Conservation (phyloP, 2,113 vertebrate genomes). For the Vidua chalybeata region DNA sequence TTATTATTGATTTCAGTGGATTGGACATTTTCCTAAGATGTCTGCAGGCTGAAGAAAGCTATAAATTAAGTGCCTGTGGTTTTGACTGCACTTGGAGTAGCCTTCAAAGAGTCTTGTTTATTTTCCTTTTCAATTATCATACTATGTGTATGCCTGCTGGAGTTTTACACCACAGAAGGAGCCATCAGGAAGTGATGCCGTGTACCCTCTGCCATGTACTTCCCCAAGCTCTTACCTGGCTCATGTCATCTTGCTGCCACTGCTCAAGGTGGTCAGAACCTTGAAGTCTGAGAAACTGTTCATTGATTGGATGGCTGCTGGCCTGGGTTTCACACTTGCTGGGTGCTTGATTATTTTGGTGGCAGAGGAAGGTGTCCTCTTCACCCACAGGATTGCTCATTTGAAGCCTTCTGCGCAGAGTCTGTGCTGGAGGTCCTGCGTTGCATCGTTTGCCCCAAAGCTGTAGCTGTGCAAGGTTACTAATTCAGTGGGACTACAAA, state of each 20-base stretch:
- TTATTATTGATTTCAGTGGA: not conserved
- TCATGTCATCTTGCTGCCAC: not conserved
- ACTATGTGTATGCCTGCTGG: not conserved
- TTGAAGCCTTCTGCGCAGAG: accelerated
- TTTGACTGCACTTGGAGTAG: not conserved
- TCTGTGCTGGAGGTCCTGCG: accelerated
- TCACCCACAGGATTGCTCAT: accelerated
- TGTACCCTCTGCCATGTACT: not conserved
- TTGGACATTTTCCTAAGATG: not conserved
- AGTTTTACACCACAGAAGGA: not conserved
- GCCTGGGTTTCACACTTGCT: not conserved
- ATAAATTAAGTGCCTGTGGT: not conserved
- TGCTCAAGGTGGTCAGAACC: not conserved
- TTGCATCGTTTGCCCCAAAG: accelerated
- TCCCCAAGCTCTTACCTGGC: not conserved
- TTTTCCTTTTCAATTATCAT: not conserved
- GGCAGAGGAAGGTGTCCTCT: not conserved
- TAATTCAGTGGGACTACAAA: not conserved
- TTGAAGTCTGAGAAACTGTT: not conserved
- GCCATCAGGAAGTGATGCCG: not conserved
- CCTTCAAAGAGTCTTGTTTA: not conserved
- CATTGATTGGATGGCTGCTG: not conserved
- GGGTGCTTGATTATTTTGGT: not conserved
- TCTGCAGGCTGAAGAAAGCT: not conserved
- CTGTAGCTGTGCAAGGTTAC: not conserved